Evolutionary conservation across 2,888 invertebrate genomes (phyloP), one percentile per base, ranked within the genome.

Genomic region (Eilema sororculum): DNA sequence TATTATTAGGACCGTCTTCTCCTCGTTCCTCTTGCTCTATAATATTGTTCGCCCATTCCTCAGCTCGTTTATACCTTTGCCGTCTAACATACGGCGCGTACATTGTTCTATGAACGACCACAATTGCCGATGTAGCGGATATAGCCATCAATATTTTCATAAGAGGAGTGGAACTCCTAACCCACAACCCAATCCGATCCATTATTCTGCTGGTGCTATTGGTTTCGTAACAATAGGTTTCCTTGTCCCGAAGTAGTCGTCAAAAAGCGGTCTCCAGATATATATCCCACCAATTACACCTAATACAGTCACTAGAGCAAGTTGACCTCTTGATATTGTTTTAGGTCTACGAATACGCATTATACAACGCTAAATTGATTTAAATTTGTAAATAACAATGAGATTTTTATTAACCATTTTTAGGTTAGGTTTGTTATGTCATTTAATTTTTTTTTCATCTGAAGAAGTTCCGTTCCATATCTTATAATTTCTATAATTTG

Each of bases 261-360:
- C 85, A 67, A 96, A 88, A 10, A 94, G 59, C 2, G 96, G 96
- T 82, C 89, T 93, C 96, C 96, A 96, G 79, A 96, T 94, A 78
- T 96, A 96, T 74, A 93, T 78, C 74, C 96, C 96, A 69, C 93
- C 85, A 61, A 93, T 78, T 67, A 93, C 86, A 33, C 96, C 96
- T 65, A 96, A 75, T 77, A 94, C 73, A 46, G 91, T 83, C 20
- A 89, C 91, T 61, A 96, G 71, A 66, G 88, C 80, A 73, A 96
- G 73, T 83, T 96, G 94, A 67, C 89, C 86, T 75, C 68, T 93
- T 20, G 92, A 89, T 73, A 96, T 73, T 61, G 93, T 89, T 78
- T 85, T 88, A 30, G 93, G 93, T 82, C 84, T 91, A 76, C 90
- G 89, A 75, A 96, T 93, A 80, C 89, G 90, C 95, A 96, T 95